phyloP scores from a whole-genome alignment of 2,113 vertebrate genomes.

The Takifugu flavidus region DNA sequence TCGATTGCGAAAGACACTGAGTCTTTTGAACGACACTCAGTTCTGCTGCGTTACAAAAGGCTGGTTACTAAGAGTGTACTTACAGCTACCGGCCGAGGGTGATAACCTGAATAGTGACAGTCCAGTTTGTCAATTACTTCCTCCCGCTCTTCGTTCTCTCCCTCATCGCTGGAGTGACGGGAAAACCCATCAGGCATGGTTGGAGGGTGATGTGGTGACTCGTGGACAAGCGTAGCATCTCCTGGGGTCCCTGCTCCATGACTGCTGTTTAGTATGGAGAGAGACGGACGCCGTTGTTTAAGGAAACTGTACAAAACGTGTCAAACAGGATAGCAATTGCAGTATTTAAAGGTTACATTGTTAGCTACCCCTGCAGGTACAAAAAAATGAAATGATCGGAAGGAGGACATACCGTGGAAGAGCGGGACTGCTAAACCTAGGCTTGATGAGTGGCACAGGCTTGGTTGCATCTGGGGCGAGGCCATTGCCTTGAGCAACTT shows the following conservation, averaged over 20 bases:
- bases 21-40: no score
- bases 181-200: slow-evolving; percentile 81
- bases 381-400: background rate
- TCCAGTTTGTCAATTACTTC: slow-evolving; percentile 94
- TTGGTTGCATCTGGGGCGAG: slow-evolving; percentile 83
- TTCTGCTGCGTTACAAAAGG: no score
- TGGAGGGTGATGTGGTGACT: slow-evolving; percentile 83
- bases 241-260: slow-evolving; percentile 81
- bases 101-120: slow-evolving; percentile 98
- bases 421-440: slow-evolving; percentile 92
- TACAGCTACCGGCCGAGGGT: slow-evolving; percentile 97
- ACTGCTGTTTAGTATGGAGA: slow-evolving; percentile 81
- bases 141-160: slow-evolving; percentile 95
- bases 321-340: background rate
- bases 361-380: background rate
- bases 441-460: slow-evolving; percentile 86
- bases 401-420: slow-evolving; percentile 88
- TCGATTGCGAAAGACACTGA: no score
- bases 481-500: slow-evolving; percentile 84
- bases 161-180: slow-evolving; percentile 95
- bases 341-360: background rate
- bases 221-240: slow-evolving; percentile 82
- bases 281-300: background rate
- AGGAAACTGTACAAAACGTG: background rate
- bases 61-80: slow-evolving; percentile 44